phyloP scores from a whole-genome alignment of 2,113 vertebrate species.

The Oncorhynchus kisutch region DNA sequence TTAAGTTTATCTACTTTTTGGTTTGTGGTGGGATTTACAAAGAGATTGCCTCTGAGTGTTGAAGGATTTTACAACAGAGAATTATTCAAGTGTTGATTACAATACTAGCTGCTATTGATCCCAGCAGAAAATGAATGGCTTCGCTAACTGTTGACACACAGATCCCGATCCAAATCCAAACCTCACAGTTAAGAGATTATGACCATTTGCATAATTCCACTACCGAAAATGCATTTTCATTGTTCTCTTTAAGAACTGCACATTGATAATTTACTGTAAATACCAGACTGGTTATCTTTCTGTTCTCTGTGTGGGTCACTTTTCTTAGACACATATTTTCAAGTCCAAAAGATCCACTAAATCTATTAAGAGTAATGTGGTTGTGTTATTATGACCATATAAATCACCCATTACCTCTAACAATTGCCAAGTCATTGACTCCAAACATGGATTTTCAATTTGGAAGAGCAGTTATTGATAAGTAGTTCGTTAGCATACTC shows the following conservation, averaged over 20 bases:
- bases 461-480: background rate
- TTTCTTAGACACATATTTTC: background rate
- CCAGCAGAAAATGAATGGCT: background rate
- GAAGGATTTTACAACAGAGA: background rate
- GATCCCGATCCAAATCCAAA: background rate
- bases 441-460: slow-evolving; percentile 11
- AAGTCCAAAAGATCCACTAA: background rate
- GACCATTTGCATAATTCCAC: background rate
- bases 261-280: background rate
- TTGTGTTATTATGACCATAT: background rate
- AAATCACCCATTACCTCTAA: background rate
- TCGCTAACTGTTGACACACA: background rate
- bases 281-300: background rate
- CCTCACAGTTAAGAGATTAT: background rate
- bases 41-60: background rate
- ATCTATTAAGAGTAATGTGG: background rate
- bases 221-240: no score
- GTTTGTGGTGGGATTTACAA: background rate
- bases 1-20: background rate
- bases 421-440: slow-evolving; percentile 2
- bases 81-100: background rate
- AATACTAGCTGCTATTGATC: background rate
- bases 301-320: background rate
- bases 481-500: background rate
- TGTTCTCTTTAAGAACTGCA: background rate